Evolutionary conservation across 2,888 invertebrate genomes (phyloP).

Genomic region (Chloromyia formosa): DNA sequence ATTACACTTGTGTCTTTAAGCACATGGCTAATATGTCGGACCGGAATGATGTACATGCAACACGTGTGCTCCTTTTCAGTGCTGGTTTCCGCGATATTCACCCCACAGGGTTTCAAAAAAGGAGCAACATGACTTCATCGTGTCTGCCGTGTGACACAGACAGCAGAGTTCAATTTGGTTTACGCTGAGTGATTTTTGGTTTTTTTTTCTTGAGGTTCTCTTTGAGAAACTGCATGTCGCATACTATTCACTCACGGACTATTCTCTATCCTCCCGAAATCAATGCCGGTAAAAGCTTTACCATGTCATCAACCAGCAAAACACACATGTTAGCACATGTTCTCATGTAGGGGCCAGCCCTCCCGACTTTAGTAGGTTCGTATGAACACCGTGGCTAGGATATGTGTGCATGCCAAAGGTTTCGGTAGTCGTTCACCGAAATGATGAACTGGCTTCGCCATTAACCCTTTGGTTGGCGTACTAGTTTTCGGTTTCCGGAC

Average conservation of each 20-base stretch:
- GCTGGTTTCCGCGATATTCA: too few species aligned
- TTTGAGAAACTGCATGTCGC: slow-evolving; percentile 13
- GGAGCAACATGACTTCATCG: too few species aligned
- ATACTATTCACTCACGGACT: slow-evolving; percentile 2
- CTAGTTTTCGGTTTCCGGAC: neutral
- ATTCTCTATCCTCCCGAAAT: slow-evolving; percentile 44
- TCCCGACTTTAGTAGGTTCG: neutral
- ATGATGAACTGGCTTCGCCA: neutral
- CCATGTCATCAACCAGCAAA: slow-evolving; percentile 47
- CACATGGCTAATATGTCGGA: too few species aligned
- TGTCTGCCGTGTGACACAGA: too few species aligned
- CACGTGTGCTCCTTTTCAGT: too few species aligned
- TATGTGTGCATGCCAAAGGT: neutral
- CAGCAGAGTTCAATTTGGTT: slow-evolving; percentile 46
- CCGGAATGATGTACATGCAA: too few species aligned
- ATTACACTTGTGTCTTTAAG: too few species aligned
- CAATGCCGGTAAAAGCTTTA: slow-evolving; percentile 47
- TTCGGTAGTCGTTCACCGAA: neutral
- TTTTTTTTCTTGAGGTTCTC: slow-evolving; percentile 45
- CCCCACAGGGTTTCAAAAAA: too few species aligned
- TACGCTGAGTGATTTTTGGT: slow-evolving; percentile 47
- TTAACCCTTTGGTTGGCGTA: slow-evolving; percentile 28
- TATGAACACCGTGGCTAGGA: neutral
- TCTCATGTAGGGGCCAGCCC: neutral
- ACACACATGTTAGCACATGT: slow-evolving; percentile 31